These are phyloP conservation scores for Tapirus indicus DNA, from an alignment of 2,797 vertebrate genomes.

Conservation along the genomic window DNA sequence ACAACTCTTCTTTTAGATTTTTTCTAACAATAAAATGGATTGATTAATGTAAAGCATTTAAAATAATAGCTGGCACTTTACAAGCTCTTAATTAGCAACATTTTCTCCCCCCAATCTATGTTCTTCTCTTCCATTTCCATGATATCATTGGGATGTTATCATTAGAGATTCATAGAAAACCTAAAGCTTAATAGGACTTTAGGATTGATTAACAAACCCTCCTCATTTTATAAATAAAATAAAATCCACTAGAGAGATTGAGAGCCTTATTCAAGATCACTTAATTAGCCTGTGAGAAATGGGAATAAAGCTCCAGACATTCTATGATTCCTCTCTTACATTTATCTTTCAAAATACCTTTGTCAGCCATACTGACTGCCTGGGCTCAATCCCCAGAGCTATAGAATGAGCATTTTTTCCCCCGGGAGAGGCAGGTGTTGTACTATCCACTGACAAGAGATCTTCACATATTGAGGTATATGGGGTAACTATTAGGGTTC, in stretches of 20 bases:
- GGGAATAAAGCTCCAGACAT: neutral
- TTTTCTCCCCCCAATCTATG: neutral
- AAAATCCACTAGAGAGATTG: neutral
- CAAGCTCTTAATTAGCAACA: neutral
- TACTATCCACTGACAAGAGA: neutral
- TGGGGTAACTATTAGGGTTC: too few species aligned
- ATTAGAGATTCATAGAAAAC: neutral
- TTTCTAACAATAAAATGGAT: neutral
- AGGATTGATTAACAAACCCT: neutral
- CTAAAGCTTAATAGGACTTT: neutral
- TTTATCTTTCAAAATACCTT: neutral
- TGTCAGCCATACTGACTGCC: neutral
- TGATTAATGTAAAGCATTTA: neutral
- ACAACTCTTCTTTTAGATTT: neutral
- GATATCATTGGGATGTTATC: neutral
- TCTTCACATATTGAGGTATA: too few species aligned
- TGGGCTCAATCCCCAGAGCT: neutral
- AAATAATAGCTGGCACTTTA: neutral
- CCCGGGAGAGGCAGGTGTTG: rapidly evolving
- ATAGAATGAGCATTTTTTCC: too few species aligned
- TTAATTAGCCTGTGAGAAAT: neutral
- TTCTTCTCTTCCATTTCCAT: neutral
- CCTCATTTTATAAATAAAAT: neutral
- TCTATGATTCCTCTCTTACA: neutral
- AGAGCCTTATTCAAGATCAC: neutral